Evolutionary conservation across 2,888 invertebrate genomes (phyloP).

Genomic region (Protodeltote pygarga): DNA sequence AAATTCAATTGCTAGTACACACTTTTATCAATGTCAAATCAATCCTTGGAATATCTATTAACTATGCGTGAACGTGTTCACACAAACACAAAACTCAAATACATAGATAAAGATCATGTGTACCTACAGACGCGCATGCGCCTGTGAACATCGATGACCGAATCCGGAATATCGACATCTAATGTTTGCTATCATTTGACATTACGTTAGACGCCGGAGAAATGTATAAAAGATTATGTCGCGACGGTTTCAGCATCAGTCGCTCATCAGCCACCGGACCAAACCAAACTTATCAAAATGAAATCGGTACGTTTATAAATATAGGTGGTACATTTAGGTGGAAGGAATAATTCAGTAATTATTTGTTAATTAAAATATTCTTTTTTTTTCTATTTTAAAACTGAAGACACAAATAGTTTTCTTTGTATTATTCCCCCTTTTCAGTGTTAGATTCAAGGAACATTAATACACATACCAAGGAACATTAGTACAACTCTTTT

Average conservation of each 20-base stretch:
- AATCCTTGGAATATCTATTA: constrained; percentile 63
- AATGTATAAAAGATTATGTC: constrained; percentile 81
- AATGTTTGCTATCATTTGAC: constrained; percentile 72
- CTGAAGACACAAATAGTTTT: no score
- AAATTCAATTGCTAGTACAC: no score
- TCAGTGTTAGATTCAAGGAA: no score
- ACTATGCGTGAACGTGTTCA: constrained; percentile 43
- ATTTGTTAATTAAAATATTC: no score
- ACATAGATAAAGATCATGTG: constrained; percentile 36
- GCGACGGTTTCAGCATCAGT: constrained; percentile 70
- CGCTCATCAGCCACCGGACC: constrained; percentile 70
- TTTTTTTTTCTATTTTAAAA: no score
- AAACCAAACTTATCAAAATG: constrained; percentile 72
- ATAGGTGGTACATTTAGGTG: no score
- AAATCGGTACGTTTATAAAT: constrained; percentile 71
- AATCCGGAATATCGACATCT: constrained; percentile 75
- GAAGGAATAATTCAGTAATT: no score
- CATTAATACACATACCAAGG: background rate
- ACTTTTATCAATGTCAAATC: constrained; percentile 34
- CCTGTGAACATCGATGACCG: constrained; percentile 68
- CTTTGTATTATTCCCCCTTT: no score
- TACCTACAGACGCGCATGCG: constrained; percentile 38
- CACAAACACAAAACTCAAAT: constrained; percentile 50
- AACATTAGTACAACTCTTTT: no score
- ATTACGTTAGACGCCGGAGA: constrained; percentile 75